Evolutionary conservation across 2,888 invertebrate species (phyloP).

Genomic region (Drosophila emarginata): DNA sequence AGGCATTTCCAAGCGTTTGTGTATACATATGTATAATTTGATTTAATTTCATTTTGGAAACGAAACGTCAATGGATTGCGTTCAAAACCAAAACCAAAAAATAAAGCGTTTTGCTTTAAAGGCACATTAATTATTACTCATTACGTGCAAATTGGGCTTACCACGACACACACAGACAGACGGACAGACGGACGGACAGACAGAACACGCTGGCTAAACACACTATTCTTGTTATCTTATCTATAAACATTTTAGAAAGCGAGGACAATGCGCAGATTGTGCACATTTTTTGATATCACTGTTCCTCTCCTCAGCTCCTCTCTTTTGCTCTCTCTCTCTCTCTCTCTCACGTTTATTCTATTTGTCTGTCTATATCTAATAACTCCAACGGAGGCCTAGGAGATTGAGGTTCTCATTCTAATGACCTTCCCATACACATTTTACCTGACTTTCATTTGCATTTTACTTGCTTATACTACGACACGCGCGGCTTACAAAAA

Average conservation of each 20-base stretch:
- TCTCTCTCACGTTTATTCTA: neutral
- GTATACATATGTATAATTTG: conserved; percentile 22
- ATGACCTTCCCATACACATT: conserved; percentile 58
- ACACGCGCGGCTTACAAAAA: conserved; percentile 39
- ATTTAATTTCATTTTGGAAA: conserved; percentile 32
- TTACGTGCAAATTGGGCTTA: conserved; percentile 46
- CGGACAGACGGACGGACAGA: neutral
- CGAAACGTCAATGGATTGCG: conserved; percentile 24
- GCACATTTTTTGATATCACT: conserved; percentile 34
- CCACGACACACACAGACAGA: neutral
- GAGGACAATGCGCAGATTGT: conserved; percentile 32
- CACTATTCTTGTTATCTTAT: conserved; percentile 58
- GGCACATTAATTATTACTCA: conserved; percentile 59
- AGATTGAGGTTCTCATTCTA: conserved; percentile 1
- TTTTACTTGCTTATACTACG: conserved; percentile 24
- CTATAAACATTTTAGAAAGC: conserved; percentile 10
- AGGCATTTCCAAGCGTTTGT: conserved; percentile 13
- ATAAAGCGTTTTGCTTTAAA: conserved; percentile 34
- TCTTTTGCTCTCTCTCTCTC: neutral
- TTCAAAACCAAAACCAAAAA: conserved; percentile 4
- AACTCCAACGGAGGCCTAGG: neutral
- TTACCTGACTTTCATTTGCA: conserved; percentile 58
- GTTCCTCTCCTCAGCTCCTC: neutral
- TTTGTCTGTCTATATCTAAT: neutral
- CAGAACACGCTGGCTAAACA: neutral